These are phyloP conservation scores for Melieria omissa DNA, from an alignment of 2,888 invertebrate genomes.

Conservation along the genomic window DNA sequence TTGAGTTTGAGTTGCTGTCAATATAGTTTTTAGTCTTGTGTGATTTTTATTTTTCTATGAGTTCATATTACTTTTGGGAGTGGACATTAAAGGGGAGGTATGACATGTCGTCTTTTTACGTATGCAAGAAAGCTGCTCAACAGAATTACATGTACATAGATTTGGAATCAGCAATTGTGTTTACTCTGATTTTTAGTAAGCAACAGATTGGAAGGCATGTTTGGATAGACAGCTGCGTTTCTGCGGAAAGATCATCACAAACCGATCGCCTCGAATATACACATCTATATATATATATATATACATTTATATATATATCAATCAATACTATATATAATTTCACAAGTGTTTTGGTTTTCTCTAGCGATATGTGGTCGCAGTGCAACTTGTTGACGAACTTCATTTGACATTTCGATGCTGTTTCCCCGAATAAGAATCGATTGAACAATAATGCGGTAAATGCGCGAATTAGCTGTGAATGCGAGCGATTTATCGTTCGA, in stretches of 20 bases:
- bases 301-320: too few species aligned
- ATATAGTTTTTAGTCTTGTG: constrained; percentile 41
- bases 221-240: too few species aligned
- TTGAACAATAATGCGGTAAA: too few species aligned
- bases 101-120: constrained; percentile 19
- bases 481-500: constrained; percentile 9
- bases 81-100: constrained; percentile 39
- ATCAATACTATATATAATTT: too few species aligned
- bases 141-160: constrained; percentile 13
- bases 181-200: constrained; percentile 16
- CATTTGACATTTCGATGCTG: too few species aligned
- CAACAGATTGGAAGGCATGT: background rate
- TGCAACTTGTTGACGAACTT: too few species aligned
- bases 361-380: too few species aligned
- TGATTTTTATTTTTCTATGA: constrained; percentile 25
- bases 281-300: too few species aligned
- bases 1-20: constrained; percentile 34
- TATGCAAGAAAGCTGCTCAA: constrained; percentile 20
- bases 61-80: constrained; percentile 30
- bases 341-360: too few species aligned
- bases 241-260: too few species aligned
- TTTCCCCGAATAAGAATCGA: too few species aligned
- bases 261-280: too few species aligned
- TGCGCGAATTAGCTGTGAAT: constrained; percentile 30
- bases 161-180: constrained; percentile 6